Conservation (phyloP, 2,888 invertebrate species). For the Cepaea hortensis region DNA sequence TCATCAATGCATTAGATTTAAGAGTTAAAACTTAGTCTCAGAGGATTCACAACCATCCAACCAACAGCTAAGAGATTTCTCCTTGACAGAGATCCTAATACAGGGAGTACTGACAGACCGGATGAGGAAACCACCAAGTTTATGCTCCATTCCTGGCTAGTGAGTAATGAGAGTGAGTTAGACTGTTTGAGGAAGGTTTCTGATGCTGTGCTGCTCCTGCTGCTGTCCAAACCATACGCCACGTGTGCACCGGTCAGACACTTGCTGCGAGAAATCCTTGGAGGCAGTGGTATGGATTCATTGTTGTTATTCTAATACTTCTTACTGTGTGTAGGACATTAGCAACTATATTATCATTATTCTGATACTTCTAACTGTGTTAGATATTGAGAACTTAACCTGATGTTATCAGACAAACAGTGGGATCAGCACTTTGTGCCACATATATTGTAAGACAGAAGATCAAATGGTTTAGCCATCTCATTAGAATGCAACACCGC, state of each 20-base stretch:
- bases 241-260: constrained; percentile 85
- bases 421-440: no score
- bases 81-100: constrained; percentile 24
- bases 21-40: no score
- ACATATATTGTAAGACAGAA: no score
- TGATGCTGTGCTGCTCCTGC: constrained; percentile 87
- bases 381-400: no score
- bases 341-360: neutral
- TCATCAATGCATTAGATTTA: no score
- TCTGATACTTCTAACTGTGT: no score
- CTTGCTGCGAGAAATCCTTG: constrained; percentile 88
- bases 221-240: constrained; percentile 89
- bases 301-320: neutral
- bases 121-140: constrained; percentile 54
- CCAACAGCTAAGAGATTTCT: neutral
- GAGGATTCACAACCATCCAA: no score
- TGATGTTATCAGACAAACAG: no score
- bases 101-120: constrained; percentile 31
- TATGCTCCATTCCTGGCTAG: constrained; percentile 81
- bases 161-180: constrained; percentile 85
- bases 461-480: no score
- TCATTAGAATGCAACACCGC: no score
- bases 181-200: constrained; percentile 88
- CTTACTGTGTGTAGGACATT: neutral
- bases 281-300: constrained; percentile 78